Percentiles rank a stretch among this genome's conserved stretches.
These are phyloP conservation scores for Diloba caeruleocephala DNA, from an alignment of 2,888 invertebrate species.

Conservation along the genomic window DNA sequence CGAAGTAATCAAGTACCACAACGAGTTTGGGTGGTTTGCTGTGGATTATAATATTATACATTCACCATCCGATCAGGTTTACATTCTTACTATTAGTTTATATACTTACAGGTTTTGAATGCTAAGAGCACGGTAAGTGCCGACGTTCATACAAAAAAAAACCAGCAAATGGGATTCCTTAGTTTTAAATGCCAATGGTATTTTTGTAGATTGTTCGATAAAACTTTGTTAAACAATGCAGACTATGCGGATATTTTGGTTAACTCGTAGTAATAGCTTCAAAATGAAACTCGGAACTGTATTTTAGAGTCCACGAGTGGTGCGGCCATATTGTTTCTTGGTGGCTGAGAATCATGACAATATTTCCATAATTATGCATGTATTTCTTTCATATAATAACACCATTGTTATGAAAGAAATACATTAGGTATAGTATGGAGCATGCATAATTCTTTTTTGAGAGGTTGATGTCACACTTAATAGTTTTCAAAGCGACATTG, in stretches of 20 bases:
- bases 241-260: constrained; percentile 41
- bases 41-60: constrained; percentile 10
- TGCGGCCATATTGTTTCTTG: constrained; percentile 10
- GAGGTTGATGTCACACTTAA: neutral
- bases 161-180: constrained; percentile 15
- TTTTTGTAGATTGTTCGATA: constrained; percentile 13
- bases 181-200: constrained; percentile 21
- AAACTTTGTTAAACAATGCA: constrained; percentile 30
- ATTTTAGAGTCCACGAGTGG: constrained; percentile 3
- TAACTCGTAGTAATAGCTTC: constrained; percentile 24
- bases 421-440: neutral
- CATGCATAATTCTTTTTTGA: neutral
- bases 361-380: no score
- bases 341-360: neutral
- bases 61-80: constrained; percentile 23
- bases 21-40: constrained; percentile 19
- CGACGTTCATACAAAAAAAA: constrained; percentile 1
- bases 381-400: no score
- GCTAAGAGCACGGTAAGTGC: constrained; percentile 8
- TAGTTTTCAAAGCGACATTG: constrained; percentile 8
- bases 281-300: constrained; percentile 30
- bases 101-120: constrained; percentile 26
- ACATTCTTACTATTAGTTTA: constrained; percentile 16
- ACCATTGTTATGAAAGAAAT: neutral
- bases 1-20: constrained; percentile 48